These are phyloP conservation scores for Drosophila guanche DNA, from an alignment of 1,140 invertebrate species.

Conservation along the genomic window DNA sequence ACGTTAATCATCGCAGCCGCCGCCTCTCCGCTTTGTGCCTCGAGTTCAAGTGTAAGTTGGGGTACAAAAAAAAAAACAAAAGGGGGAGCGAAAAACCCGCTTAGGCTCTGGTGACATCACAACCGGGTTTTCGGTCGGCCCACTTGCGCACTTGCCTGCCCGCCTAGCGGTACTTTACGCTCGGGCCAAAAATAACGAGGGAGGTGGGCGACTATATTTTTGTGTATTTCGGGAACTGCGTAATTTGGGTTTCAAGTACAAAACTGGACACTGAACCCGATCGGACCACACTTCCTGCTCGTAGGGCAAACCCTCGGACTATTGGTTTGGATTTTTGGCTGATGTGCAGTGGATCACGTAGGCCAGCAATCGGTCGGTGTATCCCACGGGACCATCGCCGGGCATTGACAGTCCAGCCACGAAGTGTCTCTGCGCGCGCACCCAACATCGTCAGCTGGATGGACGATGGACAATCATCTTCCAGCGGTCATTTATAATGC, in stretches of 20 bases:
- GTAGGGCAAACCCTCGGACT: conserved; percentile 18
- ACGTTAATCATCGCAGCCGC: conserved; percentile 6
- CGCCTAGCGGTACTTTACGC: conserved; percentile 69
- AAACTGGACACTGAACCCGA: conserved; percentile 70
- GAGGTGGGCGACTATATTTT: conserved; percentile 7
- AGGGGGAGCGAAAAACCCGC: conserved; percentile 10
- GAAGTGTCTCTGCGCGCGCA: conserved; percentile 17
- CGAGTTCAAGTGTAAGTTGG: too few species aligned
- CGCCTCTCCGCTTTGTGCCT: too few species aligned
- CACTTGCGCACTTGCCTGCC: conserved; percentile 55
- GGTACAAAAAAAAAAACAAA: neutral
- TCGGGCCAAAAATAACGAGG: conserved; percentile 50
- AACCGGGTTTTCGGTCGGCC: conserved; percentile 35
- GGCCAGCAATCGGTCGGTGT: conserved; percentile 13
- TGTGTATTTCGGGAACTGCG: conserved; percentile 67
- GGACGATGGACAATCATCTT: too few species aligned
- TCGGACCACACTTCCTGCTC: conserved; percentile 55
- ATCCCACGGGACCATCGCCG: conserved; percentile 13
- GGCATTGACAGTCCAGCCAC: conserved; percentile 43
- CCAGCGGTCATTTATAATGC: conserved; percentile 41
- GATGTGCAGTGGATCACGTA: conserved; percentile 52
- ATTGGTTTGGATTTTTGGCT: conserved; percentile 22
- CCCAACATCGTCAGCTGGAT: conserved; percentile 15
- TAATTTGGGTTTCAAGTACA: conserved; percentile 81
- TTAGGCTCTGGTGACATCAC: conserved; percentile 52